Conservation (phyloP, 2,888 invertebrate genomes). For the Synanthedon myopaeformis region DNA sequence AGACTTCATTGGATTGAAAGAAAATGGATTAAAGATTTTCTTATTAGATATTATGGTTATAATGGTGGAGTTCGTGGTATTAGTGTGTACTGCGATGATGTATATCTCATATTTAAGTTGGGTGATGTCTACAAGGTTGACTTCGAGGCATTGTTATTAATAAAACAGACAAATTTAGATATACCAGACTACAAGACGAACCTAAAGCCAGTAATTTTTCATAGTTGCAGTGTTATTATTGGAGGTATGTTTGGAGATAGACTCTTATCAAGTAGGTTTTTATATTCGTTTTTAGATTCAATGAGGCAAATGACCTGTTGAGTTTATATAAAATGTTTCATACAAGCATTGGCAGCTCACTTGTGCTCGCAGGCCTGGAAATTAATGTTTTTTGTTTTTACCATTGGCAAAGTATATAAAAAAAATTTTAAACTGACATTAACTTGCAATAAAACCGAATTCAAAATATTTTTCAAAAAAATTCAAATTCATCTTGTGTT, state of each 20-base stretch:
- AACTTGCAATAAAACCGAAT: no score
- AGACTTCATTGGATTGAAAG: slow-evolving; percentile 5
- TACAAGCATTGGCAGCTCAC: no score
- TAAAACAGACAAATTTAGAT: not conserved
- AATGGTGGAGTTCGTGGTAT: slow-evolving; percentile 10
- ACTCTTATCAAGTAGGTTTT: no score
- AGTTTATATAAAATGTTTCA: no score
- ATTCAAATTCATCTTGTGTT: no score
- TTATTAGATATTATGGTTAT: slow-evolving; percentile 18
- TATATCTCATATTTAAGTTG: slow-evolving; percentile 20
- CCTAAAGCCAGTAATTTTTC: slow-evolving; percentile 14
- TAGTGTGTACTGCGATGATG: slow-evolving; percentile 12
- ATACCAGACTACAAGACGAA: not conserved
- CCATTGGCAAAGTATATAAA: no score
- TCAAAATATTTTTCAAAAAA: no score
- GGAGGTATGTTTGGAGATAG: slow-evolving; percentile 16
- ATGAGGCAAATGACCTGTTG: no score
- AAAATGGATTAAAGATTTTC: slow-evolving; percentile 9
- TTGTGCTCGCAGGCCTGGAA: no score
- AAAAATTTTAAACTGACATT: not conserved
- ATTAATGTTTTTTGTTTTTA: no score
- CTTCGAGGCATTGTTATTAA: not conserved
- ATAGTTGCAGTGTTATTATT: slow-evolving; percentile 16
- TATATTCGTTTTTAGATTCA: no score
- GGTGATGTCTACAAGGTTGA: slow-evolving; percentile 16